A percentile compares a stretch with the other conserved stretches of the same genome.
phyloP scores from a whole-genome alignment of 2,888 invertebrate genomes.

The Athripsodes cinereus region DNA sequence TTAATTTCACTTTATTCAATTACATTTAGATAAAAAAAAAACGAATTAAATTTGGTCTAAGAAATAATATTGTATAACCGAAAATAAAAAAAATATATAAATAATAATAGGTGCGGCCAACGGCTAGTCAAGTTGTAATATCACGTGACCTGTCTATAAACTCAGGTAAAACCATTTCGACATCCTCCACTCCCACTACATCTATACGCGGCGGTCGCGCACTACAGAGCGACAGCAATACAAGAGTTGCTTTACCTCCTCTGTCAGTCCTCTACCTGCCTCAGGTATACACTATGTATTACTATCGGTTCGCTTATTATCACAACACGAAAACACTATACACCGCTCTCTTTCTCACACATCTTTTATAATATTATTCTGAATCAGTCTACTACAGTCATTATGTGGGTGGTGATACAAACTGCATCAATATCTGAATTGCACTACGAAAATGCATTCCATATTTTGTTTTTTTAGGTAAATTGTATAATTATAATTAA shows the following conservation, averaged over 20 bases:
- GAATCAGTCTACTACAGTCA: background rate
- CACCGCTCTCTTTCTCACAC: background rate
- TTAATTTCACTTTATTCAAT: background rate
- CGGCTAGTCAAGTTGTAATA: slow-evolving; percentile 21
- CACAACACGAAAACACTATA: background rate
- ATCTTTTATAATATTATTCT: too few species aligned
- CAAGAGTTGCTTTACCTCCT: too few species aligned
- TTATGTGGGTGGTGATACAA: background rate
- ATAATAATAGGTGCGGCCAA: slow-evolving; percentile 24
- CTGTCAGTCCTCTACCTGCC: slow-evolving; percentile 18
- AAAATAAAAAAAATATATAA: slow-evolving; percentile 13
- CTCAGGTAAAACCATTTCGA: slow-evolving; percentile 19
- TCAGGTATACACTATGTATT: slow-evolving; percentile 19
- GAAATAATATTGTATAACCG: background rate
- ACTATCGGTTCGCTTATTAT: too few species aligned
- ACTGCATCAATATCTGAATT: too few species aligned
- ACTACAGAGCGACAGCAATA: background rate
- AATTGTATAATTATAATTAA: too few species aligned
- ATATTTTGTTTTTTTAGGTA: too few species aligned
- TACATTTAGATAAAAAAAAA: background rate
- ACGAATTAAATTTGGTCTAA: background rate
- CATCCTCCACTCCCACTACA: slow-evolving; percentile 15
- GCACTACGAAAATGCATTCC: too few species aligned
- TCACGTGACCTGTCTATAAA: slow-evolving; percentile 24
- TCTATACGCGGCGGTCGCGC: too few species aligned